phyloP scores from a whole-genome alignment of 2,113 vertebrate species.

The Pica pica region DNA sequence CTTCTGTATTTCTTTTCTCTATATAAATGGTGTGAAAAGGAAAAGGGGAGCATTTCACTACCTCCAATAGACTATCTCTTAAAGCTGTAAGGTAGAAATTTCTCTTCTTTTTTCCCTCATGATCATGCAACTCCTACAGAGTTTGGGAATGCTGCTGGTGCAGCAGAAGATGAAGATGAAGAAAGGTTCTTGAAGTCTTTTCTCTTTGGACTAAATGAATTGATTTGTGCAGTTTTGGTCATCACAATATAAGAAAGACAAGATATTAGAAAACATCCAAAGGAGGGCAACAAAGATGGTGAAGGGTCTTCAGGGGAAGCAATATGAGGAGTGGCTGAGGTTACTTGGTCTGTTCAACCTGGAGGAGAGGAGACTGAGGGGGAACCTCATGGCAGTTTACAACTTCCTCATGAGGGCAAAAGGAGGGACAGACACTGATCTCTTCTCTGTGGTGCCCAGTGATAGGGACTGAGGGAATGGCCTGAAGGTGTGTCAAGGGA shows the following conservation, averaged over 20 bases:
- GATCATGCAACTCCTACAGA: neutral
- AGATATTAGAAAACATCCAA: neutral
- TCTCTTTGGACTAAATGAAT: neutral
- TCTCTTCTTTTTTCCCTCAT: neutral
- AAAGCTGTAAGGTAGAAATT: neutral
- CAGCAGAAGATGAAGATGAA: neutral
- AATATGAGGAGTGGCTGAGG: rapidly evolving
- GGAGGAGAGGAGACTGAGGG: neutral
- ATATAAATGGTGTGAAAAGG: neutral
- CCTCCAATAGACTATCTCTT: neutral
- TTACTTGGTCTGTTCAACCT: neutral
- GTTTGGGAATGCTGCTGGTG: neutral
- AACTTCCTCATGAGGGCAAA: neutral
- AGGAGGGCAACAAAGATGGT: neutral
- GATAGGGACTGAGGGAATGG: rapidly evolving
- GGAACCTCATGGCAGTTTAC: neutral
- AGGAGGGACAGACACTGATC: neutral
- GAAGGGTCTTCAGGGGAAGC: neutral
- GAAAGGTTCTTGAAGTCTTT: neutral
- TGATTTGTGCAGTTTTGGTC: neutral
- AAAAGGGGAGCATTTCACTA: neutral
- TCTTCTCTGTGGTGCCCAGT: neutral
- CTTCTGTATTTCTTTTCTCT: neutral
- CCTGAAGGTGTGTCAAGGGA: neutral
- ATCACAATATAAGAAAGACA: no score